phyloP scores from a whole-genome alignment of 2,797 vertebrate genomes.

The Sebastolobus altivelis region DNA sequence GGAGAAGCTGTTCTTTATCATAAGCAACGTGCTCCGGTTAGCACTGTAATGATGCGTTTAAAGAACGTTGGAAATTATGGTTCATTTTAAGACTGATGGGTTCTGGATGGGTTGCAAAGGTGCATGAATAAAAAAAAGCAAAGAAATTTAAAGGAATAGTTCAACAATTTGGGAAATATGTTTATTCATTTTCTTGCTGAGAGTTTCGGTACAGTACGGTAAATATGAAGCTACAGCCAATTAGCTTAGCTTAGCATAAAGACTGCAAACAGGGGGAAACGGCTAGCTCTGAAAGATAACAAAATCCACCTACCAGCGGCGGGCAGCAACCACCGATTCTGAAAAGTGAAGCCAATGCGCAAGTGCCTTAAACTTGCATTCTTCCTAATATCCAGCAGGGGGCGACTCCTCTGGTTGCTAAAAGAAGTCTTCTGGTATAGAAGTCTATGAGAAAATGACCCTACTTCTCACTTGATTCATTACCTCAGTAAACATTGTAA shows the following conservation, averaged over 20 bases:
- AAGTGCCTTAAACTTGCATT: too few relatives aligned
- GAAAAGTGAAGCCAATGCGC: too few relatives aligned
- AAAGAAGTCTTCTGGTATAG: fast-evolving
- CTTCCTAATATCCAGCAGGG: fast-evolving
- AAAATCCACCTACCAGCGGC: not conserved
- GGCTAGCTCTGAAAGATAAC: not conserved
- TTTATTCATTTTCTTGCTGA: not conserved
- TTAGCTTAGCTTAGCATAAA: not conserved
- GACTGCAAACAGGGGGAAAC: not conserved
- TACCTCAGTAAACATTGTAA: too few relatives aligned
- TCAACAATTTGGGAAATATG: not conserved
- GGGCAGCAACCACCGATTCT: too few relatives aligned
- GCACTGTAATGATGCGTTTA: not conserved
- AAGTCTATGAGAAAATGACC: too few relatives aligned
- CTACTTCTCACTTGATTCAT: too few relatives aligned
- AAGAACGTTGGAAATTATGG: not conserved
- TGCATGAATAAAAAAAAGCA: not conserved
- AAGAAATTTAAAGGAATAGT: not conserved
- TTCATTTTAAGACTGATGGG: not conserved
- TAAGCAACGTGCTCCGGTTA: not conserved
- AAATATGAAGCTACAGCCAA: not conserved
- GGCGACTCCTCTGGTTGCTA: too few relatives aligned
- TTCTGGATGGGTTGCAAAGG: not conserved
- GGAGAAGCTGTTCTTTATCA: not conserved
- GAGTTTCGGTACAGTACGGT: not conserved